Evolutionary conservation across 2,113 vertebrate genomes (phyloP).

Genomic region (Lepus europaeus): DNA sequence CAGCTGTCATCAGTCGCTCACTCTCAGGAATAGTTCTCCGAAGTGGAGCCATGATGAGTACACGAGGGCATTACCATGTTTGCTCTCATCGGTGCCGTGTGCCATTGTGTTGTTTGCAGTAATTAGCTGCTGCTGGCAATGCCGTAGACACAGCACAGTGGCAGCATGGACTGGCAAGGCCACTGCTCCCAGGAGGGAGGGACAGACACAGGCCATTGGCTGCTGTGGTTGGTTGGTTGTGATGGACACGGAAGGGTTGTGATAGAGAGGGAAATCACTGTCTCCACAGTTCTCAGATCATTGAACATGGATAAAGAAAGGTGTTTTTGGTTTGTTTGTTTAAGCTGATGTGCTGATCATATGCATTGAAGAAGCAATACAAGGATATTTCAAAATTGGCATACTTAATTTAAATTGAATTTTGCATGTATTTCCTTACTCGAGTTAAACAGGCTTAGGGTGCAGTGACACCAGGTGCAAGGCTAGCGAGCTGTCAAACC

Average conservation of each 20-base stretch:
- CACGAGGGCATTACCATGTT: conserved; percentile 65
- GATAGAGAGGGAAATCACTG: neutral
- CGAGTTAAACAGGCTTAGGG: too few species aligned
- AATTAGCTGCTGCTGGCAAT: conserved; percentile 48
- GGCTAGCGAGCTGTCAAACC: neutral
- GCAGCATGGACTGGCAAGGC: neutral
- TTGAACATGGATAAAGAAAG: neutral
- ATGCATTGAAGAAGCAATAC: neutral
- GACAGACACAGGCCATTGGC: neutral
- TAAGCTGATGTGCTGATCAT: neutral
- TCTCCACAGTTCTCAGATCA: neutral
- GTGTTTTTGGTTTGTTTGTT: neutral
- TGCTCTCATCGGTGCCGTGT: conserved; percentile 36
- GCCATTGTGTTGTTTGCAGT: conserved; percentile 65
- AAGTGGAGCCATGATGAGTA: conserved; percentile 4
- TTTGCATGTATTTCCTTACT: neutral
- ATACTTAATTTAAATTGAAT: neutral
- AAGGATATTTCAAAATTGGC: neutral
- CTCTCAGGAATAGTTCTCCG: conserved; percentile 43
- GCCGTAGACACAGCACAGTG: conserved; percentile 15
- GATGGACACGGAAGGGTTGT: neutral
- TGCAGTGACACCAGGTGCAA: neutral
- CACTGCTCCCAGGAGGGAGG: neutral
- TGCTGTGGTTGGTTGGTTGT: neutral
- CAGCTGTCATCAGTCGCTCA: conserved; percentile 34